Evolutionary conservation across 2,797 vertebrate genomes (phyloP).

Genomic region (Pipistrellus pipistrellus): DNA sequence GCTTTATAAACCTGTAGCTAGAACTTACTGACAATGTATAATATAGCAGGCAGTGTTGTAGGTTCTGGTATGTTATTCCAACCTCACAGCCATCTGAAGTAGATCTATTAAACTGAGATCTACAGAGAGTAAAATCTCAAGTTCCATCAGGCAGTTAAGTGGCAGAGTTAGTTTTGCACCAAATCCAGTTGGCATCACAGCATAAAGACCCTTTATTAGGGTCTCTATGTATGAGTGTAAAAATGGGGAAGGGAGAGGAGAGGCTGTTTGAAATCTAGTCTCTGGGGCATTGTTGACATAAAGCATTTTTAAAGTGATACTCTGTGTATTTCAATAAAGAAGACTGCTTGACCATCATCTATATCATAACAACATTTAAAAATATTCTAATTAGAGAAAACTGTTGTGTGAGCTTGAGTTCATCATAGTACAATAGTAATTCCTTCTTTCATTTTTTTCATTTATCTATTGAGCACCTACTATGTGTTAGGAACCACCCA

Average conservation of each 20-base stretch:
- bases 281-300: neutral
- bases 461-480: neutral
- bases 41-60: neutral
- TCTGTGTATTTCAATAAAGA: neutral
- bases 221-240: neutral
- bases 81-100: neutral
- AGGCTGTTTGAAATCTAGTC: neutral
- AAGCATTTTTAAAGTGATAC: neutral
- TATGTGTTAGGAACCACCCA: neutral
- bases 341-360: neutral
- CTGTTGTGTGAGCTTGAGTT: neutral
- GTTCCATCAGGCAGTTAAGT: neutral
- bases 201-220: neutral
- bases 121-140: neutral
- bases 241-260: neutral
- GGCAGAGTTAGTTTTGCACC: neutral
- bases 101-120: neutral
- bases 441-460: neutral
- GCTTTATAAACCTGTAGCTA: neutral
- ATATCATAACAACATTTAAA: neutral
- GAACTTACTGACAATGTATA: neutral
- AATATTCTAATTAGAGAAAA: slow-evolving; percentile 8
- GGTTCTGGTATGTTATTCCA: neutral
- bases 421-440: neutral
- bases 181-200: neutral